These are phyloP conservation scores for Pherbina coryleti DNA, from an alignment of 2,888 invertebrate genomes.

Conservation along the genomic window DNA sequence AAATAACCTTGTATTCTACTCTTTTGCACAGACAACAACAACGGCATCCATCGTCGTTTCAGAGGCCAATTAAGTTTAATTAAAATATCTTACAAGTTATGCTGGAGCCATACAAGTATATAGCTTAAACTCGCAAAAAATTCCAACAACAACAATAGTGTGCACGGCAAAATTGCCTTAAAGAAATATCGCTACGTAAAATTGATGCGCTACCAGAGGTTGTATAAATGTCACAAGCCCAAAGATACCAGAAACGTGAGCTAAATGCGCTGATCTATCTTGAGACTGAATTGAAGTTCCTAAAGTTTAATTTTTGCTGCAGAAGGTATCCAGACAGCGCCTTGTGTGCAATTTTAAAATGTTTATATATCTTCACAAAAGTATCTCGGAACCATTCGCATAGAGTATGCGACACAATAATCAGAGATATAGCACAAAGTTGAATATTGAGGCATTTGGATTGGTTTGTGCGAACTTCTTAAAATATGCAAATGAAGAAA, in stretches of 20 bases:
- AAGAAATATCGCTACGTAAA: slow-evolving; percentile 25
- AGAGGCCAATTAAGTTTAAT: slow-evolving; percentile 55
- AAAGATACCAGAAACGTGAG: background rate
- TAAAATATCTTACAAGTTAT: slow-evolving; percentile 61
- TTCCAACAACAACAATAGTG: background rate
- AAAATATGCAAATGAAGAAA: slow-evolving; percentile 71
- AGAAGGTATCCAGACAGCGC: background rate
- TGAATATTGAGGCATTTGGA: slow-evolving; percentile 51
- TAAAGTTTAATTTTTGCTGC: slow-evolving; percentile 20
- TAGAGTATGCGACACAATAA: too few relatives aligned
- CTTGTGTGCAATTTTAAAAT: background rate
- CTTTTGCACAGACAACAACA: too few relatives aligned
- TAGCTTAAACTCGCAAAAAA: slow-evolving; percentile 35
- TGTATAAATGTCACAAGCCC: slow-evolving; percentile 14
- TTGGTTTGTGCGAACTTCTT: slow-evolving; percentile 60
- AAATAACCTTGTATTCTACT: too few relatives aligned
- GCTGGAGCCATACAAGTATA: slow-evolving; percentile 54
- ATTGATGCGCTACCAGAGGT: slow-evolving; percentile 28
- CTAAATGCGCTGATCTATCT: slow-evolving; percentile 33
- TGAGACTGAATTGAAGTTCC: slow-evolving; percentile 31
- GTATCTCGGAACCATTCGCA: background rate
- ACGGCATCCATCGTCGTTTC: background rate
- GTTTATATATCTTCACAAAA: background rate
- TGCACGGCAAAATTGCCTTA: slow-evolving; percentile 17
- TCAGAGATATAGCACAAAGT: too few relatives aligned